Percentiles rank a stretch among this genome's conserved stretches.
Conservation (phyloP, 2,888 invertebrate species). For the Quadroppia sp. region DNA sequence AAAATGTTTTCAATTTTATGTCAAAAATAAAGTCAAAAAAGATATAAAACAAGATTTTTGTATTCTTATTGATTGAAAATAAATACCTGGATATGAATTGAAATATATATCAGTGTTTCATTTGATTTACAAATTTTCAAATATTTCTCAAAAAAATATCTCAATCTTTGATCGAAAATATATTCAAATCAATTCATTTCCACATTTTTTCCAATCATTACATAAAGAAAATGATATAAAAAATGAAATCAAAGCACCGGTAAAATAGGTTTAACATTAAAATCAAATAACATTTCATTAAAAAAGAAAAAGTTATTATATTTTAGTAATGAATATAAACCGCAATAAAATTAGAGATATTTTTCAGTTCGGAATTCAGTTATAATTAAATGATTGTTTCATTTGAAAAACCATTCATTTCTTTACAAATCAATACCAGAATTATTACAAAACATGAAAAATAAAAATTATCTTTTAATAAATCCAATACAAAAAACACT, state of each 20-base stretch:
- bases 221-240: neutral
- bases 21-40: neutral
- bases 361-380: neutral
- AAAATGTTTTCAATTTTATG: neutral
- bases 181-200: neutral
- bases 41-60: neutral
- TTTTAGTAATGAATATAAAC: neutral
- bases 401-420: neutral
- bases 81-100: neutral
- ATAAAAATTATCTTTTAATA: neutral
- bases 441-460: neutral
- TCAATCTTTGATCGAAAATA: neutral
- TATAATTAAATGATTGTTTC: neutral
- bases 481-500: constrained; percentile 7
- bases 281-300: neutral
- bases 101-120: neutral
- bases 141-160: neutral
- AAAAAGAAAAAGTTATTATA: neutral
- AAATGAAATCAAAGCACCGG: constrained; percentile 27
- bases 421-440: neutral
- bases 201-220: neutral
- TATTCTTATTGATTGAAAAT: neutral
- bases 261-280: neutral
- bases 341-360: neutral
- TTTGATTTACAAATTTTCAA: neutral